Base-by-base conservation (phyloP, 2,888 invertebrate species). In the Bursaphelenchus okinawaensis region DNA sequence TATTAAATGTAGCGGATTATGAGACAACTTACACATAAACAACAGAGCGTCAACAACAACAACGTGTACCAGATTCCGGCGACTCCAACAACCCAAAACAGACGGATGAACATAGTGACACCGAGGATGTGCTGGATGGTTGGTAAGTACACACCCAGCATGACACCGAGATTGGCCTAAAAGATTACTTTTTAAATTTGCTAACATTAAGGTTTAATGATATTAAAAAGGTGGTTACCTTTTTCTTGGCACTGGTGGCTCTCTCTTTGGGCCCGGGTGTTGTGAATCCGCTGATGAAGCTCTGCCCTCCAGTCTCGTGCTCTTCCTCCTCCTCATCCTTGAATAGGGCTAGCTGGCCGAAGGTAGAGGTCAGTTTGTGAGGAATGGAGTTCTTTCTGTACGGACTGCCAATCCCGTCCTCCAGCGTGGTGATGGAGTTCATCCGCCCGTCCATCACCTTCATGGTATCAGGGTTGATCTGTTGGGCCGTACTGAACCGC, bases 51-150 rank as follows among this genome's bases (percentile, higher is more conserved):
- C 58, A 98, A 93, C 83, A 98, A 93, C 78, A 92, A 87, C 86
- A 95, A 93, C 76, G 92, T 80, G 69, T 75, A 75, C 50, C 75
- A 74, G 27, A 80, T 68, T 16, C 80, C 80, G 22, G 80, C 77
- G 68, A 80, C 73, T 57, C 80, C 80, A 60, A 91, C 84, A 69
- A 96, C 93, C 96, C 96, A 98, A 66, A 94, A 93, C 83, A 98
- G 88, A 84, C 98, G 93, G 85, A 98, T 95, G 87, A 98, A 98
- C 76, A 98, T 89, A 83, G 98, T 94, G 67, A 98, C 95, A 77
- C 98, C 98, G 84, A 98, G 95, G 85, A 98, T 98, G 86, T 99
- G 98, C 86, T 99, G 98, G 83, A 98, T 93, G 85, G 96, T 98
- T 65, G 98, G 98, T 69, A 99, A 88, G 86, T 90, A 98, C 73